Conservation (phyloP, 2,113 vertebrate species). For the Mola mola region DNA sequence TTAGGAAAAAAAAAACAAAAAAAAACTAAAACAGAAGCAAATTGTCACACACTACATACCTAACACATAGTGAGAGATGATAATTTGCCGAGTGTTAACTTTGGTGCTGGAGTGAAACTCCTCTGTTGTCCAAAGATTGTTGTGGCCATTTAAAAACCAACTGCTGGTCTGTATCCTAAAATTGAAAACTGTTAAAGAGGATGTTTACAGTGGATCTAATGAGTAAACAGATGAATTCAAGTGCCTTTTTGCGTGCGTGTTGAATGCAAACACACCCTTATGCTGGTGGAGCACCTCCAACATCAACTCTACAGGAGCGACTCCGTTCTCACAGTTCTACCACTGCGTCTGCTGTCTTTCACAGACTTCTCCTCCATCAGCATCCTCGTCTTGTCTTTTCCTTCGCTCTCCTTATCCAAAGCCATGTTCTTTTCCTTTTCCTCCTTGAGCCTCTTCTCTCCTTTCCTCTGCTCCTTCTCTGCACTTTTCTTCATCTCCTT, state of each 20-base stretch:
- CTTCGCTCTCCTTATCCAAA: slow-evolving; percentile 18
- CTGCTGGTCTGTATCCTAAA: slow-evolving; percentile 6
- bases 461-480: slow-evolving; percentile 56
- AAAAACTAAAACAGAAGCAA: background rate
- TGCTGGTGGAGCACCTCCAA: slow-evolving; percentile 46
- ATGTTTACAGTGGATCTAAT: slow-evolving; percentile 11
- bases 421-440: slow-evolving; percentile 33
- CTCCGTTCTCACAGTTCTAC: slow-evolving; percentile 63
- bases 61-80: background rate
- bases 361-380: slow-evolving; percentile 12
- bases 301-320: slow-evolving; percentile 56
- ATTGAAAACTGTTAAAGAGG: background rate
- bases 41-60: slow-evolving; percentile 5
- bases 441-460: slow-evolving; percentile 51
- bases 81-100: slow-evolving; percentile 11
- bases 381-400: slow-evolving; percentile 14
- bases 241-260: background rate
- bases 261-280: slow-evolving; percentile 10
- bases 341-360: slow-evolving; percentile 8
- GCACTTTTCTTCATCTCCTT: slow-evolving; percentile 75
- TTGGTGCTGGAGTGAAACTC: slow-evolving; percentile 18
- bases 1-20: slow-evolving; percentile 25
- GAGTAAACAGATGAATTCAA: slow-evolving; percentile 1
- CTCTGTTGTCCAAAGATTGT: no score
- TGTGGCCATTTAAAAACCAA: slow-evolving; percentile 1